Percentiles rank a stretch among this genome's conserved stretches.
These are phyloP conservation scores for Furcifer pardalis DNA, from an alignment of 2,797 vertebrate genomes.

Conservation along the genomic window DNA sequence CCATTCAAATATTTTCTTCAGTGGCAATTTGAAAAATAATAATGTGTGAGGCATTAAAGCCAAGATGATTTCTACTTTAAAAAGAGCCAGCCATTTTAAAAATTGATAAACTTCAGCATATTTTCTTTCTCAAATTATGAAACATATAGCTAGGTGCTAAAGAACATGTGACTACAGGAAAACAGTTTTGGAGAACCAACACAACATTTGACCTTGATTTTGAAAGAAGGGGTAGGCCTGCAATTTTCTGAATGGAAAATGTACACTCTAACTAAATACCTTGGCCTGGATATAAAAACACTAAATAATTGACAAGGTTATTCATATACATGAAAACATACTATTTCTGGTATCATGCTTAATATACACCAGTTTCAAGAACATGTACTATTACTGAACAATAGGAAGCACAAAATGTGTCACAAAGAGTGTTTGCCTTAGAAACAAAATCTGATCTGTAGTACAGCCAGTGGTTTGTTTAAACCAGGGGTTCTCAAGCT, in stretches of 20 bases:
- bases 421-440: background rate
- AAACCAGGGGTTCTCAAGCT: too few species aligned
- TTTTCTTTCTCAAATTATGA: background rate
- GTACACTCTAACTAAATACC: background rate
- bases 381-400: slow-evolving; percentile 4
- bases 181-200: background rate
- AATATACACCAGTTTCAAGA: background rate
- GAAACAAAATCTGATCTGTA: slow-evolving; percentile 21
- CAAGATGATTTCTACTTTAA: background rate
- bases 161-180: background rate
- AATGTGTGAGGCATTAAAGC: background rate
- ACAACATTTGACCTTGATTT: background rate
- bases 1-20: background rate
- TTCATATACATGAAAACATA: slow-evolving; percentile 11
- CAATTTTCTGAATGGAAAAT: background rate
- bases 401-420: background rate
- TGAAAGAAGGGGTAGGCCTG: background rate
- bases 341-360: background rate
- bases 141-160: background rate
- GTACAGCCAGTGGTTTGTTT: slow-evolving; percentile 1
- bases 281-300: background rate
- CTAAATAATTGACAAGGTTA: background rate
- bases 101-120: background rate
- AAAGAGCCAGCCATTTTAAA: background rate
- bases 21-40: background rate